Percentiles rank a stretch among this genome's conserved stretches.
Conservation (phyloP, 2,888 invertebrate species). For the Dynastes hyllus region DNA sequence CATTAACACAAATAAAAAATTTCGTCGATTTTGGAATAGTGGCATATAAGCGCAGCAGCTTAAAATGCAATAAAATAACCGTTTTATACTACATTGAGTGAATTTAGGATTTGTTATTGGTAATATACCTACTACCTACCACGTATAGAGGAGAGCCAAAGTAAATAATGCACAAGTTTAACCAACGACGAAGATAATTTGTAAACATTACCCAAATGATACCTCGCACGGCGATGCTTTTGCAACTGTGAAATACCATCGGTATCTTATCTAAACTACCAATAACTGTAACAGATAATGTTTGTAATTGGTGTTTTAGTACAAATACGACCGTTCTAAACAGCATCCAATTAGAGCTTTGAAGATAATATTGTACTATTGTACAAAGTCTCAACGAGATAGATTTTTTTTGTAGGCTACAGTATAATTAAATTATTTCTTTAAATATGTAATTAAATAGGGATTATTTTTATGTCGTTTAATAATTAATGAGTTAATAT, state of each 20-base stretch:
- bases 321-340: too few species aligned
- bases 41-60: neutral
- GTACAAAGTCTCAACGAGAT: neutral
- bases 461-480: too few species aligned
- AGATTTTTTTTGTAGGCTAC: neutral
- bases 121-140: slow-evolving; percentile 1
- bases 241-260: too few species aligned
- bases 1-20: slow-evolving; percentile 11
- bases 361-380: too few species aligned
- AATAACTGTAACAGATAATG: too few species aligned
- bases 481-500: too few species aligned
- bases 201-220: slow-evolving; percentile 4
- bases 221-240: neutral
- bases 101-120: neutral
- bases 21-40: slow-evolving; percentile 8
- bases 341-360: too few species aligned
- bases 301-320: too few species aligned
- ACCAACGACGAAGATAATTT: neutral
- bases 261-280: too few species aligned
- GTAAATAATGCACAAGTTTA: neutral
- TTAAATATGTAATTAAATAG: too few species aligned
- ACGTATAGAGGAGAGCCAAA: neutral
- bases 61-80: neutral
- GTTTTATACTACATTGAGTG: neutral
- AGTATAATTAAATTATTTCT: too few species aligned